Percentiles rank a stretch among this genome's conserved stretches.
Evolutionary conservation across 2,797 vertebrate genomes (phyloP).

Genomic region (Oreortyx pictus): DNA sequence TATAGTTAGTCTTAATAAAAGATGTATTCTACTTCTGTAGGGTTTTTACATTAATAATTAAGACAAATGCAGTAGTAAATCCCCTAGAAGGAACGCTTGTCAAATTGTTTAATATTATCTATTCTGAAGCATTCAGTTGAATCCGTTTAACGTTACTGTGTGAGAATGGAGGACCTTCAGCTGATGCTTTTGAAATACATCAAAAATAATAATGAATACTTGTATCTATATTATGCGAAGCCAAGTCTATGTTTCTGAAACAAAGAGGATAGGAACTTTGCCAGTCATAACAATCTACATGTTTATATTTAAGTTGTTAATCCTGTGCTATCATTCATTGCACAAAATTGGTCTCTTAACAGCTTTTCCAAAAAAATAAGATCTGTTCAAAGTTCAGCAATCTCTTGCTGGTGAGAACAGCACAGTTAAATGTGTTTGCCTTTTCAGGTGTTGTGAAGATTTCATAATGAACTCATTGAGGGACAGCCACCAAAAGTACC

Average conservation of each 20-base stretch:
- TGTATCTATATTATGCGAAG: neutral
- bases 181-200: slow-evolving; percentile 51
- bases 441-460: slow-evolving; percentile 36
- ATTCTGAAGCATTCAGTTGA: slow-evolving; percentile 43
- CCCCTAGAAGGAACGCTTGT: slow-evolving; percentile 51
- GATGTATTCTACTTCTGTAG: slow-evolving; percentile 28
- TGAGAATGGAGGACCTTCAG: slow-evolving; percentile 44
- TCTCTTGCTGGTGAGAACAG: slow-evolving; percentile 1
- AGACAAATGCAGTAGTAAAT: slow-evolving; percentile 56
- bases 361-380: slow-evolving; percentile 40
- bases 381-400: slow-evolving; percentile 32
- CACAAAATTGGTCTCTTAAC: slow-evolving; percentile 69
- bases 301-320: slow-evolving; percentile 40
- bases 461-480: slow-evolving; percentile 31
- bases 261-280: neutral
- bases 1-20: slow-evolving; percentile 52
- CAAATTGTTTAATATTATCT: slow-evolving; percentile 55
- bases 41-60: slow-evolving; percentile 65
- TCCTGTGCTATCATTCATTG: slow-evolving; percentile 34
- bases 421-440: neutral
- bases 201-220: slow-evolving; percentile 46
- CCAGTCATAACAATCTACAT: neutral
- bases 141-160: slow-evolving; percentile 32
- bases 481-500: neutral
- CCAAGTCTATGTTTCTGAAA: slow-evolving; percentile 35